Percentiles rank a stretch among this genome's conserved stretches.
These are phyloP conservation scores for Periophthalmus magnuspinnatus DNA, from an alignment of 2,797 vertebrate species.

Conservation along the genomic window DNA sequence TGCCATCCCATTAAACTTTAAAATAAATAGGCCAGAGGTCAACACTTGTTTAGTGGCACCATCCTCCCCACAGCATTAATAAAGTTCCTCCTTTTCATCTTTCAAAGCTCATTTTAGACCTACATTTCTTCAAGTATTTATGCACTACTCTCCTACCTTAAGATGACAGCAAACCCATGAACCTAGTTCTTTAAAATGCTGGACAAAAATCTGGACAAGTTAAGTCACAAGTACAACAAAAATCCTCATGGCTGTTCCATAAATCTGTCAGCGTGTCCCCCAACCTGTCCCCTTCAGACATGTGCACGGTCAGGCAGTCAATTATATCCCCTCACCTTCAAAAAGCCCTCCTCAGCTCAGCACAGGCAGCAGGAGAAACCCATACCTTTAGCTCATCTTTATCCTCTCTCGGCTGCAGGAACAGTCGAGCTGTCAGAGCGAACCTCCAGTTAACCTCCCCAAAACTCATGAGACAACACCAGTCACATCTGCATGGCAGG, in stretches of 20 bases:
- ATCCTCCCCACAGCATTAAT: conserved; percentile 11
- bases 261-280: conserved; percentile 45
- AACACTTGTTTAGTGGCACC: conserved; percentile 23
- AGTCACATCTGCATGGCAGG: conserved; percentile 9
- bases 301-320: conserved; percentile 52
- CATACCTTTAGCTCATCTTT: conserved; percentile 61
- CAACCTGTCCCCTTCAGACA: conserved; percentile 41
- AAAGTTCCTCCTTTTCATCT: conserved; percentile 20
- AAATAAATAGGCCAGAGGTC: conserved; percentile 39
- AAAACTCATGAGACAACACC: conserved; percentile 17
- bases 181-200: conserved; percentile 11
- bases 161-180: conserved; percentile 29
- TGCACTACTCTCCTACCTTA: conserved; percentile 9
- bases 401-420: conserved; percentile 47
- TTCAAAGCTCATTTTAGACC: conserved; percentile 8
- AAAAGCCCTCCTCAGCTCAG: conserved; percentile 28
- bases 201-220: conserved; percentile 9
- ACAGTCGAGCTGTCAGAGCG: conserved; percentile 45
- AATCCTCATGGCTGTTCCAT: conserved; percentile 27
- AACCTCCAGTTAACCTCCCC: conserved; percentile 53
- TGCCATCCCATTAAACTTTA: conserved; percentile 26
- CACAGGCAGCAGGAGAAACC: conserved; percentile 35
- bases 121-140: conserved; percentile 13
- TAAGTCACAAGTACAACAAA: conserved; percentile 14
- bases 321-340: conserved; percentile 65